Base-by-base conservation (phyloP, 1,140 invertebrate genomes). In the Cydia strobilella region DNA sequence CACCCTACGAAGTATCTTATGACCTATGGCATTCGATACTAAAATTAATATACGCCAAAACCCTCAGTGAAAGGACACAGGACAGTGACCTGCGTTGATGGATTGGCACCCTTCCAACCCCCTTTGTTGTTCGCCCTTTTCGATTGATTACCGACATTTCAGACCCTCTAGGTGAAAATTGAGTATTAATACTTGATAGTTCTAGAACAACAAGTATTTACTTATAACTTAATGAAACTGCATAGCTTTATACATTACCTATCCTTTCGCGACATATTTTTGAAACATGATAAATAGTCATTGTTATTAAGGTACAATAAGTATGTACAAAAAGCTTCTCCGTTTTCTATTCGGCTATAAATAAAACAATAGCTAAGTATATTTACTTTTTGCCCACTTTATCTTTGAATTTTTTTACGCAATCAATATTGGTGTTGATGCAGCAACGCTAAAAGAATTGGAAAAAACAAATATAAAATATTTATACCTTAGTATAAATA, bases 61-160 rank as follows among this genome's bases (percentile, higher is more conserved):
- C 77, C 85, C 76, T 79, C 78, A 76, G 73, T 81, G 78, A 81
- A 84, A 80, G 82, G 80, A 82, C 82, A 82, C 82, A 82, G 81
- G 81, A 78, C 76, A 84, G 80, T 82, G 80, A 87, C 83, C 80
- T 82, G 78, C 73, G 77, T 82, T 89, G 89, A 89, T 88, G 87
- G 88, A 90, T 89, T 83, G 79, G 76, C 75, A 72, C 80, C 76
- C 80, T 80, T 77, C 74, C 66, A 20, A 81, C 79, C 81, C 87
- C 54, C 79, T 86, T 85, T 87, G 84, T 87, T 79, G 82, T 79
- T 75, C 82, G 86, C 84, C 86, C 86, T 89, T 90, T 83, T 77
- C 85, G 82, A 87, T 90, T 87, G 87, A 90, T 89, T 88, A 89
- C 80, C 81, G 84, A 86, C 87, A 88, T 90, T 90, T 89, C 82